Percentiles rank a stretch among this genome's conserved stretches.
Evolutionary conservation across 2,888 invertebrate species (phyloP).

Genomic region (Campoplex capitator): DNA sequence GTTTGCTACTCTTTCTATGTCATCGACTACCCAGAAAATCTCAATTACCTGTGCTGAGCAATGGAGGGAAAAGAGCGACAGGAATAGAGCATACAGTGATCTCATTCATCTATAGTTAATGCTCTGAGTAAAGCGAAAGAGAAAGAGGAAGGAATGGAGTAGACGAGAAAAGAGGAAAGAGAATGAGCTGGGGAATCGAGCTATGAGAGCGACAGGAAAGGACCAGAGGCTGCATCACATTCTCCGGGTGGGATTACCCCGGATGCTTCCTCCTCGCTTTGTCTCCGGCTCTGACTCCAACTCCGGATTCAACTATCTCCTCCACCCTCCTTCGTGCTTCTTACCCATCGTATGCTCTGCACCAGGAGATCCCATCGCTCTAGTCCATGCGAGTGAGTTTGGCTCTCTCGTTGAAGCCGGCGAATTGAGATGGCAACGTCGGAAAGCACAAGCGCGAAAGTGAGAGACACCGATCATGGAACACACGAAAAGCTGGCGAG

Average conservation of each 20-base stretch:
- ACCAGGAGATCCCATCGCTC: constrained; percentile 60
- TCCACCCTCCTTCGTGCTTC: constrained; percentile 70
- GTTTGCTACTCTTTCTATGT: constrained; percentile 57
- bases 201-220: constrained; percentile 75
- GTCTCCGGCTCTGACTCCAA: constrained; percentile 77
- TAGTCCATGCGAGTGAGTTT: constrained; percentile 46
- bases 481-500: constrained; percentile 39
- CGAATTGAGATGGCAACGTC: constrained; percentile 66
- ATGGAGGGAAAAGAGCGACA: constrained; percentile 70
- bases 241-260: constrained; percentile 80
- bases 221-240: constrained; percentile 78
- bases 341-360: constrained; percentile 49
- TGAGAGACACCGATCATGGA: constrained; percentile 73
- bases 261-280: constrained; percentile 81
- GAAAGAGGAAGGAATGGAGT: background rate
- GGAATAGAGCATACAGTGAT: constrained; percentile 55
- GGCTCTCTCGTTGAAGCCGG: constrained; percentile 52
- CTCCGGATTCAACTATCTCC: constrained; percentile 77
- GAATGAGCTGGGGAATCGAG: constrained; percentile 57
- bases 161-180: constrained; percentile 14
- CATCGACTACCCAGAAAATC: constrained; percentile 76
- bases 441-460: constrained; percentile 69
- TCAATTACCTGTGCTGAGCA: constrained; percentile 78
- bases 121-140: constrained; percentile 12
- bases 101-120: constrained; percentile 27